Evolutionary conservation across 2,113 vertebrate species (phyloP), one percentile per base, ranked within the genome.

Genomic region (Bubalus kerabau): DNA sequence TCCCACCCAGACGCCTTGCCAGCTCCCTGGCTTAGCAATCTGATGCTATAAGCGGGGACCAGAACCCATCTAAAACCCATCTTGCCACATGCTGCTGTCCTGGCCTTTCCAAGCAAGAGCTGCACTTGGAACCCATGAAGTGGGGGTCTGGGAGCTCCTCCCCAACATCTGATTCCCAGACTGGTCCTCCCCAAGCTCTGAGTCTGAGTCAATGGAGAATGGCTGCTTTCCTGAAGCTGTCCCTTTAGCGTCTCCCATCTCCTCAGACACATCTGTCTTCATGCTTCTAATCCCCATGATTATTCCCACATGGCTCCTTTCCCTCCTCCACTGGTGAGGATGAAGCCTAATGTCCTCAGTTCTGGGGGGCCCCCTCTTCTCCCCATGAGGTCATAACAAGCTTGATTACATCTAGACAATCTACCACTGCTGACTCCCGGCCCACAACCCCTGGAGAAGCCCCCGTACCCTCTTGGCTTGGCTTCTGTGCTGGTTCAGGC

Each of bases 321-420:
- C 48, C n/a, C 23, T 95, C 64, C 48, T 62, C 54, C 36, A 26
- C 15, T 10, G 7, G 54, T 71, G 30, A 92, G 43, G 59, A 3
- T 0, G 0, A 94, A 82, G 46, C 62, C 81, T 62, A 87, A 59
- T 95, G 32, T 32, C 14, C 92, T 90, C 74, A 62, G n/a, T 95
- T 97, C 90, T 96, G 71, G 84, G 87, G 60, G 30, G 32, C 74
- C 54, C 87, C 46, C 36, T 8, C 91, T 94, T 95, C 36, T 92
- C 86, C 76, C 54, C 76, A 89, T 96, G 93, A 98, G 85, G 97
- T 96, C 95, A 95, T 93, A 91, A 57, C 78, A 94, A 81, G 50
- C 54, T 96, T 97, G 82, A 98, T 94, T 97, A 60, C 48, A 89
- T 95, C 91, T 96, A 97, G 81, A 96, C 5, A 1, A 46, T 52